phyloP scores from a whole-genome alignment of 2,888 invertebrate genomes.

The Meta bourneti region DNA sequence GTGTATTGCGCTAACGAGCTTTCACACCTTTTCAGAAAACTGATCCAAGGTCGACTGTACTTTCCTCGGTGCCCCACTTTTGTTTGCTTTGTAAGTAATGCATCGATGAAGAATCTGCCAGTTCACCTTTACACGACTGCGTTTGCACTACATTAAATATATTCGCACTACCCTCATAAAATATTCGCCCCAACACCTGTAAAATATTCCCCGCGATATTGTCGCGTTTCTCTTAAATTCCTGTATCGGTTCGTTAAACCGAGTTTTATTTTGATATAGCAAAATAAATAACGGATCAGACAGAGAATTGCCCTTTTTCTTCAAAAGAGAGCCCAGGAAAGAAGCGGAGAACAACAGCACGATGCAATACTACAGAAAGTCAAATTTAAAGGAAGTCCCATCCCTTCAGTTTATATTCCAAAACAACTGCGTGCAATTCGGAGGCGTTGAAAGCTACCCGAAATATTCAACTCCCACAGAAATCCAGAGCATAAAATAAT shows the following conservation, averaged over 20 bases:
- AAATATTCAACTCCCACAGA: conserved; percentile 47
- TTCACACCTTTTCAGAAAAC: too few species aligned
- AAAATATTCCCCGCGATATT: too few species aligned
- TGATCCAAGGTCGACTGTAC: too few species aligned
- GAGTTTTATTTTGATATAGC: conserved; percentile 17
- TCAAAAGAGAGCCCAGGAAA: background rate
- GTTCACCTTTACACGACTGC: too few species aligned
- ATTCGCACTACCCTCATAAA: too few species aligned
- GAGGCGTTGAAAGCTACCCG: conserved; percentile 40
- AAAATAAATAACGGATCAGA: conserved; percentile 7
- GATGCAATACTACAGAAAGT: background rate
- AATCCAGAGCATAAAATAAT: conserved; percentile 65
- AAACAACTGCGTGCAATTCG: conserved; percentile 60
- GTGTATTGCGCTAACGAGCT: too few species aligned
- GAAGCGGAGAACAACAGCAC: background rate
- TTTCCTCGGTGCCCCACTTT: too few species aligned
- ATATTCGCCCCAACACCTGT: too few species aligned
- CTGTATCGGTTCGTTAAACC: conserved; percentile 8
- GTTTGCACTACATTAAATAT: too few species aligned
- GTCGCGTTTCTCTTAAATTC: background rate
- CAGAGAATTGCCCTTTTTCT: conserved; percentile 12
- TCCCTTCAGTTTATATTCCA: conserved; percentile 53
- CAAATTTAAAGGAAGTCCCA: conserved; percentile 24
- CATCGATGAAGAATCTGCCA: too few species aligned
- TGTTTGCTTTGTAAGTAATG: too few species aligned